Base-by-base conservation (phyloP, 1,140 invertebrate species). In the Meloidogyne chitwoodi region DNA sequence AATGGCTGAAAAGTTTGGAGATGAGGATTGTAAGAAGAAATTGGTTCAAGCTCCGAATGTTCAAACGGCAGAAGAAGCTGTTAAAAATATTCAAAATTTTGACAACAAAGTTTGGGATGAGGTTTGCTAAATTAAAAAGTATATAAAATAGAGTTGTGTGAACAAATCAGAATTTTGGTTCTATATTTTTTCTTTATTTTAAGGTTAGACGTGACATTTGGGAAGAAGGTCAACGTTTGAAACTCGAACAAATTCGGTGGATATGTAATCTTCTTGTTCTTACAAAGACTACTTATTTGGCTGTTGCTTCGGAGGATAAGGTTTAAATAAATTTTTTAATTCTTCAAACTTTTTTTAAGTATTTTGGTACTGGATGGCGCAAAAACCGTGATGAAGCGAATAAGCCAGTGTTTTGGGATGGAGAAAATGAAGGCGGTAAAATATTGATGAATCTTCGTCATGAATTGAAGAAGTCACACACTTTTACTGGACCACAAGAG, bases 301-400 rank as follows among this genome's bases (percentile, higher is more conserved):
- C 84, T 27, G 74, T 84, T 8, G 75, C 84, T 68, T 82, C 83
- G 14, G 83, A 84, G 56, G 83, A 84, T 38, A 84, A 84, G 66
- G 83, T 82, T 66, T 19, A 14, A 65, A 6, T 5, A 76, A 76
- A 74, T n/a, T 34, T 8, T 14, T 64, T 22, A 8, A 22, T 1
- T 6, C 16, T 61, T 14, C 24, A n/a, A 14, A 24, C 11, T 61
- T 61, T 71, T 71, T 34, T 71, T 68, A 75, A 83, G 83, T 77
- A 48, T 31, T 83, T 84, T 24, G 83, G 83, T 16, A 84, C 84
- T 29, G 83, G 83, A 24, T 84, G 83, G 83, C 80, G 83, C 24
- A 84, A 84, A 63, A 85, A 85, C 27, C 82, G 83, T 26, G 82
- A 85, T 24, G 83, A 84, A 70, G n/a, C 83, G 1, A 84, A 80